Percentiles rank a stretch among this genome's conserved stretches.
phyloP scores from a whole-genome alignment of 2,113 vertebrate genomes.

The Oxygymnocypris stewartii region DNA sequence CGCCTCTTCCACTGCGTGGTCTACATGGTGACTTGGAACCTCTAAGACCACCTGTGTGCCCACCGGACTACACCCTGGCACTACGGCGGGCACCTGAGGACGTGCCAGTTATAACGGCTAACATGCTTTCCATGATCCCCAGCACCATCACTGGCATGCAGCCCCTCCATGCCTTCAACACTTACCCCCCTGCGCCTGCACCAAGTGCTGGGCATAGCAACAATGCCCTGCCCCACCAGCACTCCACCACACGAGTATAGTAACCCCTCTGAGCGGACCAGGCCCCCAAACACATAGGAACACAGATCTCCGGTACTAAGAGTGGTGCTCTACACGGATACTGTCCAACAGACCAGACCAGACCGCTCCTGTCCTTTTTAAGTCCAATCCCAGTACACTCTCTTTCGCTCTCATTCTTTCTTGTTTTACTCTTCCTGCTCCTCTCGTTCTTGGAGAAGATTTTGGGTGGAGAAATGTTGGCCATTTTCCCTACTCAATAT shows the following conservation, averaged over 20 bases:
- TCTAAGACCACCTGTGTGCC: conserved; percentile 85
- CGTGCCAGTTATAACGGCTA: conserved; percentile 96
- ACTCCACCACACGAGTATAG: conserved; percentile 83
- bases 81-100: conserved; percentile 97
- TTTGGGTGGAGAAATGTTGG: conserved; percentile 7
- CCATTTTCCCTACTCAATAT: neutral
- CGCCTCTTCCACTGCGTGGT: conserved; percentile 73
- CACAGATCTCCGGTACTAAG: conserved; percentile 47
- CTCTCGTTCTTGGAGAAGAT: conserved; percentile 58
- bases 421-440: conserved; percentile 62
- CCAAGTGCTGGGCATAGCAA: conserved; percentile 91
- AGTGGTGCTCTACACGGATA: conserved; percentile 44
- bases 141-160: conserved; percentile 98
- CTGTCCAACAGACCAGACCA: conserved; percentile 16
- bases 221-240: conserved; percentile 92
- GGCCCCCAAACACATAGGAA: conserved; percentile 63
- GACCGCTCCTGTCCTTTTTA: conserved; percentile 59
- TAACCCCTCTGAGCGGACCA: conserved; percentile 60
- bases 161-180: conserved; percentile 96
- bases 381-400: conserved; percentile 59
- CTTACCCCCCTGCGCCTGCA: conserved; percentile 89
- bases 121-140: conserved; percentile 97
- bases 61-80: conserved; percentile 97
- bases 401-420: conserved; percentile 48
- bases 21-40: conserved; percentile 74